Conservation (phyloP, 30 jellyfish, hydroid and myxozoan genomes). For the Clytia hemisphaerica region DNA sequence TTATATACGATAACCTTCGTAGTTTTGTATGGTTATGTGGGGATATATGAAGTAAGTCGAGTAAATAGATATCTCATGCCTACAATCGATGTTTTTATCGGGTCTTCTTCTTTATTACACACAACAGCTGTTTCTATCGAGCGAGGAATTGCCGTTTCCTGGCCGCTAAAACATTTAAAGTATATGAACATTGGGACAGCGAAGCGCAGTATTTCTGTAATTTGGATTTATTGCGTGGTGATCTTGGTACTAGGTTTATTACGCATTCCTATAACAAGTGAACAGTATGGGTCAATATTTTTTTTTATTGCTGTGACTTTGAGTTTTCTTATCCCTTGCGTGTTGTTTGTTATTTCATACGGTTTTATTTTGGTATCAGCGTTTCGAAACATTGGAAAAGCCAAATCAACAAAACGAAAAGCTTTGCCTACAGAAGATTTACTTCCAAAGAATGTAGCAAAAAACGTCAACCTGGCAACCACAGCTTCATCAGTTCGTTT, state of each 20-base stretch:
- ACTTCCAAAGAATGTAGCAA: background rate
- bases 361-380: background rate
- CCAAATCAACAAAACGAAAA: background rate
- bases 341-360: background rate
- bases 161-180: conserved; percentile 17
- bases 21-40: conserved; percentile 1
- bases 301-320: conserved; percentile 2
- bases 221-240: conserved; percentile 15
- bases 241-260: background rate
- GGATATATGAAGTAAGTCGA: background rate
- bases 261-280: background rate
- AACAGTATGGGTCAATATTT: background rate
- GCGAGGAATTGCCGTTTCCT: conserved; percentile 21
- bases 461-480: too few relatives aligned
- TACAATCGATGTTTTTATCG: conserved; percentile 15
- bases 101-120: conserved; percentile 25
- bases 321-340: conserved; percentile 7
- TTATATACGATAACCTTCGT: conserved; percentile 1
- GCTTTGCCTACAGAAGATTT: background rate
- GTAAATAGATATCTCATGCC: conserved; percentile 14
- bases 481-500: background rate
- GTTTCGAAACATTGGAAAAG: background rate
- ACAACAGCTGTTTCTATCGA: conserved; percentile 24
- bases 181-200: conserved; percentile 24
- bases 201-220: conserved; percentile 9